A percentile compares a stretch with the other conserved stretches of the same genome.
Conservation (phyloP, 2,797 vertebrate species). For the Phoeniculus purpureus region DNA sequence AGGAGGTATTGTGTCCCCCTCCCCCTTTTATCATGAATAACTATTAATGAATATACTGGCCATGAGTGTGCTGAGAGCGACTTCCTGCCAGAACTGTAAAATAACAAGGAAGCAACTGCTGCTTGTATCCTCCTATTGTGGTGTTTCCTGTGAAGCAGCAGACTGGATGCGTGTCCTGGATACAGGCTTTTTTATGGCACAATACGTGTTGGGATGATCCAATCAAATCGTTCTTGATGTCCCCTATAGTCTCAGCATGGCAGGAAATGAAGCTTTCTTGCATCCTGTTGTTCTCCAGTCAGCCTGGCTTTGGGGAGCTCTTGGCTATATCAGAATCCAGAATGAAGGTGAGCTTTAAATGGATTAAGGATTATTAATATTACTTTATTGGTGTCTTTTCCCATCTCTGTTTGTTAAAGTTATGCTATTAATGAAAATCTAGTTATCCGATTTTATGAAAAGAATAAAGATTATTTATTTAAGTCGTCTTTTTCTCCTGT, state of each 20-base stretch:
- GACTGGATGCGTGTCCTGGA: conserved; percentile 47
- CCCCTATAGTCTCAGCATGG: conserved; percentile 34
- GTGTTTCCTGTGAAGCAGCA: conserved; percentile 57
- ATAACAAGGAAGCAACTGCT: conserved; percentile 32
- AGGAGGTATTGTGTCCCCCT: background rate
- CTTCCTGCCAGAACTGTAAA: conserved; percentile 32
- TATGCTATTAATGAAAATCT: background rate
- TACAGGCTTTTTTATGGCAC: conserved; percentile 33
- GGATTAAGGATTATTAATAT: background rate
- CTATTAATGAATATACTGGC: background rate
- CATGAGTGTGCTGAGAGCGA: background rate
- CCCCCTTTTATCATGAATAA: background rate
- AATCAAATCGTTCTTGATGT: conserved; percentile 42
- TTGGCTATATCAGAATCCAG: conserved; percentile 24
- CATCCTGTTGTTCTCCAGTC: conserved; percentile 74
- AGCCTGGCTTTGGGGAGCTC: conserved; percentile 31
- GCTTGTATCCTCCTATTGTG: conserved; percentile 60
- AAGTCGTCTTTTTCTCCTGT: background rate
- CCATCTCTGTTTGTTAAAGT: background rate
- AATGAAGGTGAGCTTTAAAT: conserved; percentile 79
- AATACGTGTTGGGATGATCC: background rate
- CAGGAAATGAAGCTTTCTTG: conserved; percentile 67
- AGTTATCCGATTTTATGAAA: too few relatives aligned
- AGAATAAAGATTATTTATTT: background rate
- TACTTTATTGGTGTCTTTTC: background rate